phyloP scores from a whole-genome alignment of 2,797 vertebrate species.

The Botia kubotai region DNA sequence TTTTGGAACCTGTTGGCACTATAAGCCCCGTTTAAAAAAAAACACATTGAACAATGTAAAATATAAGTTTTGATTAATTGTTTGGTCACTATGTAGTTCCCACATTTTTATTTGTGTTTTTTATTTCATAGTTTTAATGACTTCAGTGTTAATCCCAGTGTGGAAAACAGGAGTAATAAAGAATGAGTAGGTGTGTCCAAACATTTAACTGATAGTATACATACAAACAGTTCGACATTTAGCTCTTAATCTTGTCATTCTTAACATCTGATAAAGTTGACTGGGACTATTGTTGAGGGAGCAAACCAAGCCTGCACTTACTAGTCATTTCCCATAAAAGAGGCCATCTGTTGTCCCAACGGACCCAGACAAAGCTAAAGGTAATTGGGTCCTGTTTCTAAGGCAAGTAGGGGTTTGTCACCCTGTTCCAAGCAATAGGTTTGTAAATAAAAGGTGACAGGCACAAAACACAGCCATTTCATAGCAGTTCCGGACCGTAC shows the following conservation, averaged over 20 bases:
- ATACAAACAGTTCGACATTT: conserved; percentile 14
- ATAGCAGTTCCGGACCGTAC: conserved; percentile 2
- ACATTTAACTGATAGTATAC: not conserved
- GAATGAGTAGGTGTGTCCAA: conserved; percentile 7
- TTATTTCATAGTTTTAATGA: not conserved
- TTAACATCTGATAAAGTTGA: conserved; percentile 36
- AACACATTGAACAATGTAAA: too few species aligned
- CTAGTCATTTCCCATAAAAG: conserved; percentile 50
- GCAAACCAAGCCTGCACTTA: conserved; percentile 44
- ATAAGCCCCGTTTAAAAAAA: too few species aligned
- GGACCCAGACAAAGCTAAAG: conserved; percentile 23
- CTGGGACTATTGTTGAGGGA: conserved; percentile 30
- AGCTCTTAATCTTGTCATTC: conserved; percentile 41
- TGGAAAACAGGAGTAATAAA: not conserved
- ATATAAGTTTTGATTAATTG: too few species aligned
- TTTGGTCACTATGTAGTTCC: too few species aligned
- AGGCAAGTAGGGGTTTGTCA: conserved; percentile 14
- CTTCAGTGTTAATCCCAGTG: not conserved
- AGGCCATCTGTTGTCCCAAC: conserved; percentile 54
- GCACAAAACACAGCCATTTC: conserved; percentile 2
- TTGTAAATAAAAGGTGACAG: conserved; percentile 15
- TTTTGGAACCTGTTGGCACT: too few species aligned
- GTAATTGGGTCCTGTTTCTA: conserved; percentile 31
- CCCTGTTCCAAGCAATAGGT: not conserved
- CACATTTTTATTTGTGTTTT: too few species aligned